Percentiles rank a stretch among this genome's conserved stretches.
Conservation (phyloP, 2,888 invertebrate genomes). For the Agrilus biguttatus region DNA sequence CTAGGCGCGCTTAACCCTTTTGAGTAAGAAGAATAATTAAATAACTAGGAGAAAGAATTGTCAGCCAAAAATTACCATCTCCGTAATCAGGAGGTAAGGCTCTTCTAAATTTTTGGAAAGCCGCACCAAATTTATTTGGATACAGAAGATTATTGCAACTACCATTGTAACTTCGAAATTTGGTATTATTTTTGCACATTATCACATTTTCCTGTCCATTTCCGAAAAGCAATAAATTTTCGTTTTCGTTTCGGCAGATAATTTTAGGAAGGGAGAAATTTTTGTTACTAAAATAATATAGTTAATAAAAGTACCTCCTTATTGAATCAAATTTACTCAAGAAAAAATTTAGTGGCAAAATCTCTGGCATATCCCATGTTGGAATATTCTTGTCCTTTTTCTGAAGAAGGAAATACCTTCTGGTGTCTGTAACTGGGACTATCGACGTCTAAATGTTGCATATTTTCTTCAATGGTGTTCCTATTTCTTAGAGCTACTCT, state of each 20-base stretch:
- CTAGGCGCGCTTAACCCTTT: conserved; percentile 45
- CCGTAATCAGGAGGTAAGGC: conserved; percentile 60
- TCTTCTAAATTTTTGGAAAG: conserved; percentile 60
- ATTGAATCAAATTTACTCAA: conserved; percentile 12
- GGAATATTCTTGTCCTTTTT: conserved; percentile 45
- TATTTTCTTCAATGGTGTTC: conserved; percentile 37
- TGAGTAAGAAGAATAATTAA: background rate
- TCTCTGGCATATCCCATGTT: conserved; percentile 53
- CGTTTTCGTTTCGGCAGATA: conserved; percentile 4
- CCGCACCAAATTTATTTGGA: conserved; percentile 52
- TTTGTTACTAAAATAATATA: conserved; percentile 16
- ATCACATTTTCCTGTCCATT: conserved; percentile 7
- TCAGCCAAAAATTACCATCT: conserved; percentile 40
- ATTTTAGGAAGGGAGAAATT: background rate
- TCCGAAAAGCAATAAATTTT: background rate
- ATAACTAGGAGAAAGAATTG: background rate
- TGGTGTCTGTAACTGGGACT: conserved; percentile 59
- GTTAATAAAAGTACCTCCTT: conserved; percentile 21
- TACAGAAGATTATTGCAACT: conserved; percentile 60
- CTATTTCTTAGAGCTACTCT: conserved; percentile 40
- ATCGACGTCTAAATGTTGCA: conserved; percentile 35
- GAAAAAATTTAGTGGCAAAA: conserved; percentile 43
- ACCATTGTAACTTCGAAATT: conserved; percentile 55
- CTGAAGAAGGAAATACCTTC: conserved; percentile 48
- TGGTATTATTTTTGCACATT: conserved; percentile 15